A percentile compares a stretch with the other conserved stretches of the same genome.
Conservation (phyloP, 92 coral and sea anemone genomes). For the Palythoa grandis region DNA sequence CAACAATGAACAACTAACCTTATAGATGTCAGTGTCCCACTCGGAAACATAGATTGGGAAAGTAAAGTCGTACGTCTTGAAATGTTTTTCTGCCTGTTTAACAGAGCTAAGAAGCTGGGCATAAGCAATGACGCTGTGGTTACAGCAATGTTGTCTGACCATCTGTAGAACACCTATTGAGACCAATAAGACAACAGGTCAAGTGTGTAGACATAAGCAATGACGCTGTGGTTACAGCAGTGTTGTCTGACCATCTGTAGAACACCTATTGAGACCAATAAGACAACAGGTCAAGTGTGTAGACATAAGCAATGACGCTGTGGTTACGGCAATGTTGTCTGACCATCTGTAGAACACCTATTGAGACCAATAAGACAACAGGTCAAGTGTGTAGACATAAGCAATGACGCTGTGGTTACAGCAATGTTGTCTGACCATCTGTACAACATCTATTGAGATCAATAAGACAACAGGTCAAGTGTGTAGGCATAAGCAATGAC, state of each 20-base stretch:
- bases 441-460: slow-evolving; percentile 56
- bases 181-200: not conserved
- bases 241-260: slow-evolving; percentile 49
- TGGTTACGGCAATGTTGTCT: slow-evolving; percentile 61
- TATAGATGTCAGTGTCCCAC: slow-evolving; percentile 23
- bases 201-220: not conserved
- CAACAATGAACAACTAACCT: not conserved
- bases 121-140: slow-evolving; percentile 58
- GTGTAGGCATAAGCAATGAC: slow-evolving; percentile 51
- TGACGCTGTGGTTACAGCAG: slow-evolving; percentile 68
- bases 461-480: too few species aligned
- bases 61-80: slow-evolving; percentile 72
- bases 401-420: slow-evolving; percentile 66
- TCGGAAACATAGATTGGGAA: slow-evolving; percentile 76
- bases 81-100: slow-evolving; percentile 71
- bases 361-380: not conserved
- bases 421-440: slow-evolving; percentile 58
- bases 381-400: too few species aligned
- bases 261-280: slow-evolving; percentile 49
- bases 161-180: slow-evolving; percentile 64
- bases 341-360: slow-evolving; percentile 68
- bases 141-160: slow-evolving; percentile 66
- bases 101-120: slow-evolving; percentile 64
- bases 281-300: not conserved
- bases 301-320: slow-evolving; percentile 58